These are phyloP conservation scores for Sceloporus undulatus DNA, from an alignment of 2,113 vertebrate genomes.

Conservation along the genomic window DNA sequence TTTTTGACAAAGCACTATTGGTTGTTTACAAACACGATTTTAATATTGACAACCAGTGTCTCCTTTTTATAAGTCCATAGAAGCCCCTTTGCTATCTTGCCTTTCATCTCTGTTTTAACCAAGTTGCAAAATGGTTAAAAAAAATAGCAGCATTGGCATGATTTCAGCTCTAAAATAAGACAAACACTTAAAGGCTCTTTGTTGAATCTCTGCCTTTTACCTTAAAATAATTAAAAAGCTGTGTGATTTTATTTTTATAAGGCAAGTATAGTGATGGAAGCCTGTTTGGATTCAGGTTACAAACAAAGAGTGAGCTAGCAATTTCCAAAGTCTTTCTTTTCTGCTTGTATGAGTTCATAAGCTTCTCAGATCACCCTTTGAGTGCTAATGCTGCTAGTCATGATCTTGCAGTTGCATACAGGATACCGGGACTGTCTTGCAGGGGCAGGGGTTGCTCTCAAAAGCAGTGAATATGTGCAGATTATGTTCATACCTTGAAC, in stretches of 20 bases:
- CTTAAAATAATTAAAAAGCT: conserved; percentile 28
- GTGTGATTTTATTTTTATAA: conserved; percentile 31
- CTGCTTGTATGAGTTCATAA: conserved; percentile 45
- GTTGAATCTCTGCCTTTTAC: conserved; percentile 27
- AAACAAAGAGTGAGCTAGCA: conserved; percentile 15
- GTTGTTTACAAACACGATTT: conserved; percentile 55
- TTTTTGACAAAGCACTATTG: conserved; percentile 51
- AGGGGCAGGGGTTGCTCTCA: not conserved
- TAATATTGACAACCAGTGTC: not conserved
- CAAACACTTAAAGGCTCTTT: not conserved
- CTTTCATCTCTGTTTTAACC: rapidly evolving
- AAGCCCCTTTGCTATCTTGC: not conserved
- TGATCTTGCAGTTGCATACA: conserved; percentile 33
- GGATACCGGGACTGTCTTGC: conserved; percentile 30
- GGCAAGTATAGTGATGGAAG: not conserved
- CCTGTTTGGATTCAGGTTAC: conserved; percentile 29
- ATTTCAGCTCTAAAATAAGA: conserved; percentile 11
- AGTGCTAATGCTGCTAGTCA: conserved; percentile 40
- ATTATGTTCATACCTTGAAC: not conserved
- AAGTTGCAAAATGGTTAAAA: not conserved
- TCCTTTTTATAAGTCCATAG: not conserved
- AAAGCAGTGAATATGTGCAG: conserved; percentile 15
- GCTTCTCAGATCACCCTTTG: conserved; percentile 35
- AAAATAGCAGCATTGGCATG: conserved; percentile 10
- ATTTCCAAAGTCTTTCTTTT: conserved; percentile 22